Evolutionary conservation across 2,888 invertebrate species (phyloP).

Genomic region (Athalia rosae): DNA sequence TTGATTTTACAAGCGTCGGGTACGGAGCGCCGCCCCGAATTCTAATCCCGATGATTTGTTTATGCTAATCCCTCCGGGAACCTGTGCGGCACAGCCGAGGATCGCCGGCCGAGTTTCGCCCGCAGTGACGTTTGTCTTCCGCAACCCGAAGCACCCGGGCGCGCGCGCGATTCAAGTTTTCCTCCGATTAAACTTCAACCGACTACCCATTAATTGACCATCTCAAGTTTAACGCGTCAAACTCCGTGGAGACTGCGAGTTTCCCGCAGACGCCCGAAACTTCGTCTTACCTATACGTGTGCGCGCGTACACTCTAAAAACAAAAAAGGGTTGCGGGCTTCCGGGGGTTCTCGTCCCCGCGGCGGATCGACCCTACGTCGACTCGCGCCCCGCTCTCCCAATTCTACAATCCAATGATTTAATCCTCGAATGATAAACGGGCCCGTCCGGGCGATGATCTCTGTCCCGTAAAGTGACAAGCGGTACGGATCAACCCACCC

Average conservation of each 20-base stretch:
- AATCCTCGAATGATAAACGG: conserved; percentile 72
- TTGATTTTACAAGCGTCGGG: conserved; percentile 66
- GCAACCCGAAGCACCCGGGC: conserved; percentile 1
- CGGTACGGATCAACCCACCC: conserved; percentile 70
- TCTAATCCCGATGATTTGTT: conserved; percentile 72
- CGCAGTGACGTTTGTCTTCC: conserved; percentile 39
- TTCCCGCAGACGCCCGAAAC: not conserved
- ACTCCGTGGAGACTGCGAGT: not conserved
- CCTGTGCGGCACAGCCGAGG: not conserved
- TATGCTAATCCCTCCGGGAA: conserved; percentile 65
- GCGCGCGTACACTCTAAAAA: not conserved
- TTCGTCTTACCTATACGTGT: too few relatives aligned
- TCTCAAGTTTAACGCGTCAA: conserved; percentile 22
- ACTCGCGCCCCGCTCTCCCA: conserved; percentile 52
- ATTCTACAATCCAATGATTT: conserved; percentile 67
- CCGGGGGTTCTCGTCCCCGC: conserved; percentile 45
- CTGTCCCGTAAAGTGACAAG: conserved; percentile 72
- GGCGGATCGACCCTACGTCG: conserved; percentile 51
- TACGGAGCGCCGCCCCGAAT: conserved; percentile 51
- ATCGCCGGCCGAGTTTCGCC: not conserved
- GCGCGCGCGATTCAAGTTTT: not conserved
- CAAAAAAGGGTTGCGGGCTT: not conserved
- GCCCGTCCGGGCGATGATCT: conserved; percentile 71
- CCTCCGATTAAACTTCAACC: conserved; percentile 37
- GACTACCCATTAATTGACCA: conserved; percentile 40